Base-by-base conservation (phyloP, 2,888 invertebrate species). In the Coleophora flavipennella region DNA sequence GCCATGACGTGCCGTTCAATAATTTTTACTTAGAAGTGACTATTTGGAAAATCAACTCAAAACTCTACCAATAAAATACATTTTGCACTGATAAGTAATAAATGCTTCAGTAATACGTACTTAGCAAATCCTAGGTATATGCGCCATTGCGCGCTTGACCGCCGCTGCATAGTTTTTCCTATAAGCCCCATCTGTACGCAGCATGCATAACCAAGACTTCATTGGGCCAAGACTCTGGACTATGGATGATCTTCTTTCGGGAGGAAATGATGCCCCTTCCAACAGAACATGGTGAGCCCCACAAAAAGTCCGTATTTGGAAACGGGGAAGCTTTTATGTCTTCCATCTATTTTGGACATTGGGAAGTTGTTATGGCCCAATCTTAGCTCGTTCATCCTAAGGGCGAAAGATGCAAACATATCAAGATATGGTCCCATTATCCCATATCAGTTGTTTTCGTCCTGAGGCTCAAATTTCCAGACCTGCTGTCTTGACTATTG, bases 211-310 rank as follows among this genome's bases (percentile, higher is more conserved):
- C 39, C 43, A 57, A 6, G 38, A 46, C 53, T 56, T 59, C 55
- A 59, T 57, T 0, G 55, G 58, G 0, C 58, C 58, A 0, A 57
- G 0, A 6, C 55, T 54, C 10, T 56, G 56, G 0, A 49, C 49
- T 0, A 53, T 53, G 0, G 49, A 50, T 0, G 49, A 52, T 1
- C 55, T 43, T 1, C 50, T 37, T 6, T 58, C 58, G 0, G 53
- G 57, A 2, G 56, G 55, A 13, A 58, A 59, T 0, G 44, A 44
- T 0, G 39, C 39, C 0, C 53, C 59, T 13, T 55, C 55, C 0
- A 57, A n/a, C 0, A 59, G 14, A 0, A 58, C 39, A 6, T 57
- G 58, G 9, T 57, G 59, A 0, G 57, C 55, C 0, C 55, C 57
- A 2, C 50, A 44, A 0, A 62, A 4, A 60, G 4, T 0, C 58